These are phyloP conservation scores for Falcaria lacertinaria DNA, from an alignment of 2,888 invertebrate species.

Conservation along the genomic window DNA sequence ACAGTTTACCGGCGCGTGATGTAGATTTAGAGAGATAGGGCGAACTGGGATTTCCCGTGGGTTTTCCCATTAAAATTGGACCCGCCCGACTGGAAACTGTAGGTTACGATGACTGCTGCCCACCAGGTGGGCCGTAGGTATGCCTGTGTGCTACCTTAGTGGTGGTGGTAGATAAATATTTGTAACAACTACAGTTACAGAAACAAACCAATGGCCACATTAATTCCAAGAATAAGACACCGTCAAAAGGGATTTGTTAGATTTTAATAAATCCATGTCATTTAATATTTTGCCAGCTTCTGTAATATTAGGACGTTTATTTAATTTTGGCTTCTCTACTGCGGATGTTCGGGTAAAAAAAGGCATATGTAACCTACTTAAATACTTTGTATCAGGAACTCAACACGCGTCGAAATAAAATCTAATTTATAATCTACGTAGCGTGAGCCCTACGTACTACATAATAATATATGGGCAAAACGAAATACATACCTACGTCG, in stretches of 20 bases:
- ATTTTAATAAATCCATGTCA: constrained; percentile 41
- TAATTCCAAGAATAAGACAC: constrained; percentile 22
- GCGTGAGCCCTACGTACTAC: constrained; percentile 16
- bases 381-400: constrained; percentile 24
- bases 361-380: constrained; percentile 10
- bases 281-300: constrained; percentile 32
- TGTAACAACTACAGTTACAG: no score
- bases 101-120: no score
- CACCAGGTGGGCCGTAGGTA: no score
- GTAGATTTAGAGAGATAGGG: no score
- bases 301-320: constrained; percentile 13
- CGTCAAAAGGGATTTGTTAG: constrained; percentile 30
- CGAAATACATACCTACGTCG: no score
- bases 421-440: constrained; percentile 54
- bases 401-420: constrained; percentile 42
- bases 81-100: no score
- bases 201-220: constrained; percentile 6
- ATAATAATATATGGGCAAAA: constrained; percentile 18
- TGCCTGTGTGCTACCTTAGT: no score
- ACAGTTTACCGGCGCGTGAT: no score
- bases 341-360: constrained; percentile 5
- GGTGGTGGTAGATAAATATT: no score
- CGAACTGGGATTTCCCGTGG: no score
- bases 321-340: constrained; percentile 9
- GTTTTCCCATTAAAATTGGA: no score